These are phyloP conservation scores for Mareca strepera DNA, from an alignment of 2,797 vertebrate species.

Conservation along the genomic window DNA sequence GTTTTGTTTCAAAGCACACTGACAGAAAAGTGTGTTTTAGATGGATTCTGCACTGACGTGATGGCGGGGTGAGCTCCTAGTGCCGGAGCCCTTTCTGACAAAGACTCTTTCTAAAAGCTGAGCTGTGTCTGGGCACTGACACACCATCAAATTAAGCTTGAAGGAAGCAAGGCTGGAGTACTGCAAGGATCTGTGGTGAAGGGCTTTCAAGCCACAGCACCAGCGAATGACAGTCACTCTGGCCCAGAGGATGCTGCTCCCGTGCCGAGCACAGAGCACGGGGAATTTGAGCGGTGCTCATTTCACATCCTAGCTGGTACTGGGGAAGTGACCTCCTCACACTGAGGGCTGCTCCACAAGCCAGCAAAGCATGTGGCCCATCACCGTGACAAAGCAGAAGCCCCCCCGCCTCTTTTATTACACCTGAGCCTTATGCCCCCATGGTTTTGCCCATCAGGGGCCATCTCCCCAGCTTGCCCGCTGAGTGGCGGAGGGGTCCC, in stretches of 20 bases:
- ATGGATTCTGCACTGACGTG: background rate
- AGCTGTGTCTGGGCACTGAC: background rate
- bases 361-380: background rate
- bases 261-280: rapidly evolving
- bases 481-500: rapidly evolving
- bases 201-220: background rate
- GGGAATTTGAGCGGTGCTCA: background rate
- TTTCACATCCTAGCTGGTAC: background rate
- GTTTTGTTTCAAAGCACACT: conserved; percentile 15
- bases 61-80: background rate
- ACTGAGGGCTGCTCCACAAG: background rate
- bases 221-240: background rate
- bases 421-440: background rate
- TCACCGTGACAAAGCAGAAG: background rate
- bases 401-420: background rate
- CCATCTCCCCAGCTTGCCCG: background rate
- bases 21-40: background rate
- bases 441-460: background rate
- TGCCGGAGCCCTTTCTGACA: background rate
- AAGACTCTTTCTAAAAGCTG: background rate
- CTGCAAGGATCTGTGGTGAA: background rate
- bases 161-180: background rate
- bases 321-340: background rate
- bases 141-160: background rate
- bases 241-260: background rate